Percentiles rank a stretch among this genome's conserved stretches.
Evolutionary conservation across 2,113 vertebrate species (phyloP).

Genomic region (Periophthalmus modestus): DNA sequence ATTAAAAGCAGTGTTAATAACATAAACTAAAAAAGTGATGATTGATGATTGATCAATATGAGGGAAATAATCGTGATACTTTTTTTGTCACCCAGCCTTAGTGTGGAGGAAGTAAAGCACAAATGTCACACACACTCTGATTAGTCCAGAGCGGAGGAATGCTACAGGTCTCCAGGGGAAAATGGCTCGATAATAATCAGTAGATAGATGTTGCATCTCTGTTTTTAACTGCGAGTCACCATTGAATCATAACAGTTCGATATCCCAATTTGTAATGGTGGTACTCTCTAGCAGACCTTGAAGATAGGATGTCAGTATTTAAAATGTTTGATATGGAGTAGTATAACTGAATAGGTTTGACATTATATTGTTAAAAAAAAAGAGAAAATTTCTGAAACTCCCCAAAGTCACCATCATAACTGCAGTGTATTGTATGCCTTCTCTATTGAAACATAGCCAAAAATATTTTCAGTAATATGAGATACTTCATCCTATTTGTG

Average conservation of each 20-base stretch:
- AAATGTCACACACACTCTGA: slow-evolving; percentile 32
- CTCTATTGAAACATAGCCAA: too few species aligned
- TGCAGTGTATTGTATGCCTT: too few species aligned
- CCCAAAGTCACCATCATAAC: background rate
- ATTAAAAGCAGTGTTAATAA: too few species aligned
- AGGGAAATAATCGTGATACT: background rate
- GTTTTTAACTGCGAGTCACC: background rate
- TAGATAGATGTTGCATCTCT: background rate
- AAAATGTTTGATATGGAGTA: background rate
- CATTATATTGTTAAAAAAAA: background rate
- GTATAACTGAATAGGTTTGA: background rate
- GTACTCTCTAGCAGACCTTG: background rate
- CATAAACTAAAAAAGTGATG: too few species aligned
- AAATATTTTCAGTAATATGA: too few species aligned
- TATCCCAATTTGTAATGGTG: background rate
- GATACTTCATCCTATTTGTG: too few species aligned
- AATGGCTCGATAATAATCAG: slow-evolving; percentile 15
- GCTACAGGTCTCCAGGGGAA: slow-evolving; percentile 1
- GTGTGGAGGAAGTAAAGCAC: background rate
- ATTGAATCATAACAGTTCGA: background rate
- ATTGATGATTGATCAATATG: too few species aligned
- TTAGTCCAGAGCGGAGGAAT: slow-evolving; percentile 18
- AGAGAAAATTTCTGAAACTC: background rate
- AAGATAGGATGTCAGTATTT: background rate
- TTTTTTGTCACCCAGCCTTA: background rate